Conservation (phyloP, 2,797 vertebrate species). For the Clarias platycephalus region DNA sequence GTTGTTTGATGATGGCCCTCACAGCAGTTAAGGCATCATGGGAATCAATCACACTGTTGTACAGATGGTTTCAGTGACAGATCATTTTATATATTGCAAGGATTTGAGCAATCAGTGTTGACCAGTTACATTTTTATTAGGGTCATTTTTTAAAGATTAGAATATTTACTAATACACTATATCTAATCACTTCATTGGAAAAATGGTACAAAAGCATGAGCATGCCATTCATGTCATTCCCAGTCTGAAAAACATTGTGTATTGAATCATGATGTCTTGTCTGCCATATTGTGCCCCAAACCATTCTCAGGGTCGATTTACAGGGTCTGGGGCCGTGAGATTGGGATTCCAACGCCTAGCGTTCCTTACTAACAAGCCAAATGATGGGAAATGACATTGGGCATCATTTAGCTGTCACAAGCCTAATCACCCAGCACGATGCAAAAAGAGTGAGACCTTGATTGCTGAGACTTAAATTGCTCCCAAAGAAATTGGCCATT, state of each 20-base stretch:
- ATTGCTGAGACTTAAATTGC: conserved; percentile 75
- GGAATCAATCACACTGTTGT: conserved; percentile 4
- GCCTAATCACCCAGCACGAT: conserved; percentile 72
- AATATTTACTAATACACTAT: neutral
- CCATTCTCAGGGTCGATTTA: conserved; percentile 61
- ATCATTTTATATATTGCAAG: neutral
- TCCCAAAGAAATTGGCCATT: conserved; percentile 76
- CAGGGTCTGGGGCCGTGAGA: conserved; percentile 66
- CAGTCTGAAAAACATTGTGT: neutral
- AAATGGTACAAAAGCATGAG: neutral
- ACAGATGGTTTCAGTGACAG: conserved; percentile 38
- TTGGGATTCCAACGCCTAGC: conserved; percentile 50
- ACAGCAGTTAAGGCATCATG: conserved; percentile 21
- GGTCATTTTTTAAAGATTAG: neutral
- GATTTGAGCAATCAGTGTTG: neutral
- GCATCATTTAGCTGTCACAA: conserved; percentile 76
- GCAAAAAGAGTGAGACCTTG: conserved; percentile 71
- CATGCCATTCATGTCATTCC: conserved; percentile 3
- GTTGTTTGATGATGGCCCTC: conserved; percentile 65
- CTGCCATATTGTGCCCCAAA: conserved; percentile 72
- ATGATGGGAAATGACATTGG: conserved; percentile 69
- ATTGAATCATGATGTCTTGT: conserved; percentile 61
- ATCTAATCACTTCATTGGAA: neutral
- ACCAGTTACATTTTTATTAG: neutral
- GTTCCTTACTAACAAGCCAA: conserved; percentile 61